These are phyloP conservation scores for Rhagologus leucostigma DNA, from an alignment of 2,113 vertebrate genomes.

Conservation along the genomic window DNA sequence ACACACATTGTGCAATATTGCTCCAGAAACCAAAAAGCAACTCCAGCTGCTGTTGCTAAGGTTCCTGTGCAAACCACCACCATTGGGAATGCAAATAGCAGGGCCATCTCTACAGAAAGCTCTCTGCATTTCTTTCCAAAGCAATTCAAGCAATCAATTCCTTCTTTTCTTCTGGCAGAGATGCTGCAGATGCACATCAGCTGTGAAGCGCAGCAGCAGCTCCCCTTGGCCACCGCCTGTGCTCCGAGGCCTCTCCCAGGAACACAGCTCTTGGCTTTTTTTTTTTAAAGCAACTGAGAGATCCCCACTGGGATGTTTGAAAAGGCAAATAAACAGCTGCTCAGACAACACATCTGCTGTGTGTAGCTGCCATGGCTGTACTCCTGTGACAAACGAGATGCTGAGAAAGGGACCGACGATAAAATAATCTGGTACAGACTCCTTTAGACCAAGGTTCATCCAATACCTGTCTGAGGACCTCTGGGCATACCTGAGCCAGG, in stretches of 20 bases:
- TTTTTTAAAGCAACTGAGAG: not conserved
- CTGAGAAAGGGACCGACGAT: fast-evolving
- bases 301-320: not conserved
- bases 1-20: not conserved
- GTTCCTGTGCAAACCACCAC: not conserved
- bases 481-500: not conserved
- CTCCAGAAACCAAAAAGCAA: not conserved
- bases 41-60: not conserved
- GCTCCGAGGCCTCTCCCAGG: not conserved
- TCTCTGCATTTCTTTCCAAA: not conserved
- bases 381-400: not conserved
- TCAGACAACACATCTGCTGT: not conserved
- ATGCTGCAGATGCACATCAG: not conserved
- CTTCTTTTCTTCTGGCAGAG: not conserved
- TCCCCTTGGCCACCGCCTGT: not conserved
- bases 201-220: conserved; percentile 4
- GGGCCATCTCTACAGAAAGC: not conserved
- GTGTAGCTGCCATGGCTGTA: not conserved
- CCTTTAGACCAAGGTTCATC: not conserved
- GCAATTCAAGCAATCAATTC: not conserved
- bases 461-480: not conserved
- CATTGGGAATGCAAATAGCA: not conserved
- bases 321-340: not conserved
- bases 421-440: not conserved
- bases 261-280: not conserved